phyloP scores from a whole-genome alignment of 2,797 vertebrate genomes.

The Sparidentex hasta region DNA sequence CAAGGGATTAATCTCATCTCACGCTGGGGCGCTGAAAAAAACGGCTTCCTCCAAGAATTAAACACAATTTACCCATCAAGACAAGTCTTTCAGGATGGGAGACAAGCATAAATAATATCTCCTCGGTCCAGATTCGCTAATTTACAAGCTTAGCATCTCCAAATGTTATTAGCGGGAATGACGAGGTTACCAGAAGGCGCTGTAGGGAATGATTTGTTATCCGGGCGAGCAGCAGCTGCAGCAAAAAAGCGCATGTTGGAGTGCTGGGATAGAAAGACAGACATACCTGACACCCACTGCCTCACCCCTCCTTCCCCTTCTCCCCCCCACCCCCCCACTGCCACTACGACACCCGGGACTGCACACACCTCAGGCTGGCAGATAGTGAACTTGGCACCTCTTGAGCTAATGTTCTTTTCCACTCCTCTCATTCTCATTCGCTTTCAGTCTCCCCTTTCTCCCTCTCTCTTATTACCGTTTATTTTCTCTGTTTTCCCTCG shows the following conservation, averaged over 20 bases:
- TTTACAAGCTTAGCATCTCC: conserved; percentile 90
- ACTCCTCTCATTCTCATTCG: conserved; percentile 77
- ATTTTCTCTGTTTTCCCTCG: conserved; percentile 61
- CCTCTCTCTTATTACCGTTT: conserved; percentile 63
- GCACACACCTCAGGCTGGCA: conserved; percentile 82
- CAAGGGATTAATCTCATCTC: conserved; percentile 91
- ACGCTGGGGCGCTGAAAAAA: conserved; percentile 86
- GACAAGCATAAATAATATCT: conserved; percentile 91
- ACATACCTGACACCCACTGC: conserved; percentile 86
- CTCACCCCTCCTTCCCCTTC: conserved; percentile 56
- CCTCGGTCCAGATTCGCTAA: conserved; percentile 89
- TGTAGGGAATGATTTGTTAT: conserved; percentile 89
- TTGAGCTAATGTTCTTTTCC: conserved; percentile 81
- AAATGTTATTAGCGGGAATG: conserved; percentile 88
- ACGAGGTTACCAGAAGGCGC: conserved; percentile 88
- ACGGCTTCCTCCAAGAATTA: conserved; percentile 88
- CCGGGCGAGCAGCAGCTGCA: conserved; percentile 80
- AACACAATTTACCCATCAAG: conserved; percentile 90
- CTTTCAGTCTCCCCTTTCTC: conserved; percentile 69
- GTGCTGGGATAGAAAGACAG: conserved; percentile 72
- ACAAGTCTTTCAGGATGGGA: conserved; percentile 86
- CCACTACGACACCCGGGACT: conserved; percentile 69
- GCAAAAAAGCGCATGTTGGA: conserved; percentile 68
- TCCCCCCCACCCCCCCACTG: conserved; percentile 24
- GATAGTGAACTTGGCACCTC: conserved; percentile 82